phyloP scores from a whole-genome alignment of 2,888 invertebrate genomes.

The Andrena hattorfiana region DNA sequence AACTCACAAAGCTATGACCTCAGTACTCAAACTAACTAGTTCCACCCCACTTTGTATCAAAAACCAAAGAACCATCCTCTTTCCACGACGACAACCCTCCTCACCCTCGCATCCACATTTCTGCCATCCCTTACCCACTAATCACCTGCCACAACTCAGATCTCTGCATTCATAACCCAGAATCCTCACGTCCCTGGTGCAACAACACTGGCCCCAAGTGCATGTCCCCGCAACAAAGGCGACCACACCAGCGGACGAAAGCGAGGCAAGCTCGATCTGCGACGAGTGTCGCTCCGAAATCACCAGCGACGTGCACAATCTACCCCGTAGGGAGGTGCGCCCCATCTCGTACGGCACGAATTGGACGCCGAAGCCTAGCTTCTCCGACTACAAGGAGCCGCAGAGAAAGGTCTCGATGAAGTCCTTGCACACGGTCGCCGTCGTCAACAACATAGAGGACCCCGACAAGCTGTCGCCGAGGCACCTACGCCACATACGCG shows the following conservation, averaged over 20 bases:
- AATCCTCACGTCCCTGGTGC: slow-evolving; percentile 1
- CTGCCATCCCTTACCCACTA: background rate
- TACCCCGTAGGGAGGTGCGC: slow-evolving; percentile 55
- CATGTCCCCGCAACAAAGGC: background rate
- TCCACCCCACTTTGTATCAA: too few relatives aligned
- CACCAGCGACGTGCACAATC: slow-evolving; percentile 63
- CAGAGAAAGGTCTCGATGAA: slow-evolving; percentile 72
- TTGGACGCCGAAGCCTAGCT: slow-evolving; percentile 74
- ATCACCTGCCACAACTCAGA: background rate
- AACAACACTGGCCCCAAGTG: background rate
- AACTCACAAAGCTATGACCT: too few relatives aligned
- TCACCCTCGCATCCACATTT: background rate
- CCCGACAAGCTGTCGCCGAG: slow-evolving; percentile 62
- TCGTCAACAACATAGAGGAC: slow-evolving; percentile 57
- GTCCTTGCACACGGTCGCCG: slow-evolving; percentile 69
- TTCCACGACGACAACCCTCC: background rate
- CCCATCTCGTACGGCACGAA: slow-evolving; percentile 77
- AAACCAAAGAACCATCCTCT: too few relatives aligned
- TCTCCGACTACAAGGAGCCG: slow-evolving; percentile 60
- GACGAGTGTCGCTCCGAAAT: slow-evolving; percentile 74
- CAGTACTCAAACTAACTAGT: too few relatives aligned
- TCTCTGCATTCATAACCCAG: slow-evolving; percentile 8
- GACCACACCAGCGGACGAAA: slow-evolving; percentile 56
- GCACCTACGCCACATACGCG: slow-evolving; percentile 73
- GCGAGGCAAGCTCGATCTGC: slow-evolving; percentile 71